These are phyloP conservation scores for Hemichromis elongatus DNA, from an alignment of 2,113 vertebrate species.

Conservation along the genomic window DNA sequence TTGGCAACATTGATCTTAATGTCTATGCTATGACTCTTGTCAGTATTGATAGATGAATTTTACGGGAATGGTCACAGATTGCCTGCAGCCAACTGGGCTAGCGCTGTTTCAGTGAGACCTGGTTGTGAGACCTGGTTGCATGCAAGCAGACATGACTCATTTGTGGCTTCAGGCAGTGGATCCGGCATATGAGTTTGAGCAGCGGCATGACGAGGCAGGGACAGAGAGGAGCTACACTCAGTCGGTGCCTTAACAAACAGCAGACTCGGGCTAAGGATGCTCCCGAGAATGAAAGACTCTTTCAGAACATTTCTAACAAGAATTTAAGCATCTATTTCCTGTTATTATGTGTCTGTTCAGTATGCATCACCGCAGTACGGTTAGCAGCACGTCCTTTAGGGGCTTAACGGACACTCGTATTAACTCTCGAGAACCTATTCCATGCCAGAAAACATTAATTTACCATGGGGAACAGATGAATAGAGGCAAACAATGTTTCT, in stretches of 20 bases:
- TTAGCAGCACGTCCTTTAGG: slow-evolving; percentile 2
- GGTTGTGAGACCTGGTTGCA: slow-evolving; percentile 47
- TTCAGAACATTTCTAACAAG: background rate
- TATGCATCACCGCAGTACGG: slow-evolving; percentile 27
- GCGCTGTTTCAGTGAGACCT: slow-evolving; percentile 24
- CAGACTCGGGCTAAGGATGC: background rate
- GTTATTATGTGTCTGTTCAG: slow-evolving; percentile 6
- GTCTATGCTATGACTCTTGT: slow-evolving; percentile 25
- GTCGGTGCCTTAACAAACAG: background rate
- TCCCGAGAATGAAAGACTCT: background rate
- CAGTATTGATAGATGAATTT: slow-evolving; percentile 47
- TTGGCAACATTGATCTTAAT: slow-evolving; percentile 47
- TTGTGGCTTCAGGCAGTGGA: slow-evolving; percentile 34
- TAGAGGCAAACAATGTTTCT: slow-evolving; percentile 14
- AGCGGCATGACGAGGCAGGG: slow-evolving; percentile 30
- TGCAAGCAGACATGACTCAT: slow-evolving; percentile 54
- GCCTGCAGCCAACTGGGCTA: slow-evolving; percentile 20
- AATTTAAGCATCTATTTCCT: background rate
- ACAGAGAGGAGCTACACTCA: slow-evolving; percentile 5
- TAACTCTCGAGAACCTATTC: slow-evolving; percentile 29
- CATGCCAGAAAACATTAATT: slow-evolving; percentile 46
- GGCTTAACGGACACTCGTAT: background rate
- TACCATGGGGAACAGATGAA: slow-evolving; percentile 42
- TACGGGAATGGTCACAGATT: slow-evolving; percentile 28
- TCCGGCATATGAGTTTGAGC: slow-evolving; percentile 29